phyloP scores from a whole-genome alignment of 1,140 invertebrate genomes.

The Rhagoletis zephyria region DNA sequence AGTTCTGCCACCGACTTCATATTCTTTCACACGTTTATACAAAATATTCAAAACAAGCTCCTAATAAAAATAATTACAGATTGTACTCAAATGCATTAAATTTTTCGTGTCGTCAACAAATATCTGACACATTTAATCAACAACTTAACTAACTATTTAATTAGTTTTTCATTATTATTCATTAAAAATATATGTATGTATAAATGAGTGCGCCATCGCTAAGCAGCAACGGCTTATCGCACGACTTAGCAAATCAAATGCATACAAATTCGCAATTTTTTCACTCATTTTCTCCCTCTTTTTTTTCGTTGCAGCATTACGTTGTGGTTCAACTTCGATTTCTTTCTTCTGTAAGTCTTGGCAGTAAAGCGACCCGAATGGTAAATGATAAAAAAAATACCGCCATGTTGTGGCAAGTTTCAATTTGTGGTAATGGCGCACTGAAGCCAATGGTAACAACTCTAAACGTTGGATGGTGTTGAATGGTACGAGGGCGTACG shows the following conservation, averaged over 20 bases:
- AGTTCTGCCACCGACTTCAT: too few relatives aligned
- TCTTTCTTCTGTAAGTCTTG: neutral
- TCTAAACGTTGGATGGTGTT: neutral
- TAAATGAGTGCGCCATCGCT: neutral
- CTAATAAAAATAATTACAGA: too few relatives aligned
- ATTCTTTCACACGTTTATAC: too few relatives aligned
- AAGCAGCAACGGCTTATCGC: neutral
- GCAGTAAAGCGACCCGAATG: neutral
- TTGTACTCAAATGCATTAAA: too few relatives aligned
- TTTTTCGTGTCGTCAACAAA: too few relatives aligned
- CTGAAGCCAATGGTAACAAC: conserved; percentile 5
- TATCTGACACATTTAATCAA: neutral
- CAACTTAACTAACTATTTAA: conserved; percentile 36
- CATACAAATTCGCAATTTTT: neutral
- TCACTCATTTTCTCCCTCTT: neutral
- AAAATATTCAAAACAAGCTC: too few relatives aligned
- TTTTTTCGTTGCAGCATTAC: neutral
- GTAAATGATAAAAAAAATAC: neutral
- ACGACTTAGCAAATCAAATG: conserved; percentile 1
- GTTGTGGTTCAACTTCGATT: neutral
- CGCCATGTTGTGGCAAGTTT: neutral
- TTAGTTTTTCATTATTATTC: conserved; percentile 11
- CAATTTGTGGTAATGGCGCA: conserved; percentile 1
- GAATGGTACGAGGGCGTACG: neutral
- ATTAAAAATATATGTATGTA: neutral